Conservation (phyloP, 2,797 vertebrate species). For the Gallinago stenura region DNA sequence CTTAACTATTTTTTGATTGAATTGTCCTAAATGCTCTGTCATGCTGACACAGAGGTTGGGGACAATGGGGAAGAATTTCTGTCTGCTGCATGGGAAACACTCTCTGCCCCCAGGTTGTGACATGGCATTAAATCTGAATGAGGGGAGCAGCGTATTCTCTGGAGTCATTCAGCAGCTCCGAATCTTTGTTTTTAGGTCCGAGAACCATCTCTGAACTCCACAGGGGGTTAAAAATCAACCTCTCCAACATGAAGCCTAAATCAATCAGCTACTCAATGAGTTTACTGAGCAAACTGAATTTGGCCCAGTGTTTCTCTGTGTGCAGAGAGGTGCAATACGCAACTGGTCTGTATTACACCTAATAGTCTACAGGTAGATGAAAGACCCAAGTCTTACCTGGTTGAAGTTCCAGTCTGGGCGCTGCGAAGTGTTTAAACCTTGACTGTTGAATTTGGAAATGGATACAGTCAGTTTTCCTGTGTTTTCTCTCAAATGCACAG, state of each 20-base stretch:
- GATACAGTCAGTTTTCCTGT: not conserved
- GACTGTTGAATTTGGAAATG: not conserved
- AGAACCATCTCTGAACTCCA: not conserved
- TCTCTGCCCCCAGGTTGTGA: not conserved
- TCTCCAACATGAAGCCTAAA: not conserved
- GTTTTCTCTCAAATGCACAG: not conserved
- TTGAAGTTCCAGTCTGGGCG: not conserved
- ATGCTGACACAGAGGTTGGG: not conserved
- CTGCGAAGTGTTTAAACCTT: not conserved
- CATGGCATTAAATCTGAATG: not conserved
- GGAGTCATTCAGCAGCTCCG: not conserved
- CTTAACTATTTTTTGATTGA: constrained; percentile 38
- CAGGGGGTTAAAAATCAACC: not conserved
- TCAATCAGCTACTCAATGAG: not conserved
- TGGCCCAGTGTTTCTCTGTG: not conserved
- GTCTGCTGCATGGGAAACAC: not conserved
- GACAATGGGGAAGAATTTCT: constrained; percentile 44
- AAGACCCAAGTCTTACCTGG: not conserved
- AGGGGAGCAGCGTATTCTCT: not conserved
- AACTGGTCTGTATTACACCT: not conserved
- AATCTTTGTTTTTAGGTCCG: not conserved
- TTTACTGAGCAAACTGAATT: not conserved
- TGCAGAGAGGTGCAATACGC: rapidly evolving
- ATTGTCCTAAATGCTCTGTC: constrained; percentile 21
- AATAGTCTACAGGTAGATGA: not conserved